These are phyloP conservation scores for Ips nitidus DNA, from an alignment of 1,140 invertebrate species.

Conservation along the genomic window DNA sequence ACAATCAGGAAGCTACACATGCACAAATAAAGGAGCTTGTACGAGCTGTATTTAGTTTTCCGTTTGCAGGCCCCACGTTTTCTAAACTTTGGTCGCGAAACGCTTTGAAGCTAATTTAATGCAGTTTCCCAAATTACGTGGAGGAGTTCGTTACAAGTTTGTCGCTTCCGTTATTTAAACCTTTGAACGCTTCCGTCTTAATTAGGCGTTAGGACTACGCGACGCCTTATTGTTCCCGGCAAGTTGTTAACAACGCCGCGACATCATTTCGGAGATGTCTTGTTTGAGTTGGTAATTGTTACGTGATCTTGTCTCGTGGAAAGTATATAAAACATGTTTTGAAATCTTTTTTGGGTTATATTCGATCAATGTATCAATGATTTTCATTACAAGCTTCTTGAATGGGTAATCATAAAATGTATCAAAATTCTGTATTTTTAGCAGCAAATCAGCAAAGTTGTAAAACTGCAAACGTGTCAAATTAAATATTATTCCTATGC, in stretches of 20 bases:
- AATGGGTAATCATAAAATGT: too few species aligned
- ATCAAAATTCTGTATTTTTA: too few species aligned
- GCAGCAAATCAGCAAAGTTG: too few species aligned
- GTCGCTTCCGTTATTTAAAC: slow-evolving; percentile 21
- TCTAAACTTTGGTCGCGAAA: slow-evolving; percentile 13
- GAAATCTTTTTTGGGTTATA: neutral
- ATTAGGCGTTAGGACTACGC: slow-evolving; percentile 17
- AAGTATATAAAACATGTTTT: neutral
- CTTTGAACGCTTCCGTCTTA: slow-evolving; percentile 20
- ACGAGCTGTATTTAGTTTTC: neutral
- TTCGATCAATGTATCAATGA: too few species aligned
- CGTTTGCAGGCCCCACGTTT: slow-evolving; percentile 1
- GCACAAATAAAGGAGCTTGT: too few species aligned
- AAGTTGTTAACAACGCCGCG: slow-evolving; percentile 18
- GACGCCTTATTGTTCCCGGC: slow-evolving; percentile 17
- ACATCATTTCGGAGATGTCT: slow-evolving; percentile 4
- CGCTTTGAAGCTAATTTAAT: slow-evolving; percentile 11
- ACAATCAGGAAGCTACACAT: too few species aligned
- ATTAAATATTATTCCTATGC: too few species aligned
- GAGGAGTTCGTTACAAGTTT: slow-evolving; percentile 17
- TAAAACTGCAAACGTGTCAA: too few species aligned
- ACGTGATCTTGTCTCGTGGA: neutral
- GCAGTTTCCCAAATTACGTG: slow-evolving; percentile 18
- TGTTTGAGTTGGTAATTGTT: slow-evolving; percentile 1
- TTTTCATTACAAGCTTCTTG: too few species aligned